Percentiles rank a stretch among this genome's conserved stretches.
Conservation (phyloP, 2,113 vertebrate species). For the Mystacornis crossleyi region DNA sequence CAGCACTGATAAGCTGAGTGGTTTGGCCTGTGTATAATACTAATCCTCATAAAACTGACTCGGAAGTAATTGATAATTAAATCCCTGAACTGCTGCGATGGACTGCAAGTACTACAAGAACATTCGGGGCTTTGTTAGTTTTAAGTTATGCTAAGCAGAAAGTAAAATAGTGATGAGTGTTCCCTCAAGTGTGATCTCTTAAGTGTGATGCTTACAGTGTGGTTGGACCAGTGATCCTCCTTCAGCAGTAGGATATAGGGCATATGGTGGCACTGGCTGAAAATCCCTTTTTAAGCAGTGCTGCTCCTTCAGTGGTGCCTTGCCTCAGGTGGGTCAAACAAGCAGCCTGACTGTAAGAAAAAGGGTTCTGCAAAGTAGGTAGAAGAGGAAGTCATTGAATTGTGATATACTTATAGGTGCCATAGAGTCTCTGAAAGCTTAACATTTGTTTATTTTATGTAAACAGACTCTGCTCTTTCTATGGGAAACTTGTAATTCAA, state of each 20-base stretch:
- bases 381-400: not conserved
- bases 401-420: not conserved
- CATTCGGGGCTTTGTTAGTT: not conserved
- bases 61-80: conserved; percentile 28
- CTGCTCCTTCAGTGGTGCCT: not conserved
- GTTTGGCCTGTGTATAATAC: not conserved
- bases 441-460: not conserved
- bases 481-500: not conserved
- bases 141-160: not conserved
- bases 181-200: not conserved
- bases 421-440: not conserved
- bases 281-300: not conserved
- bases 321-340: not conserved
- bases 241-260: not conserved
- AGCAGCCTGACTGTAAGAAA: not conserved
- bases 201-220: not conserved
- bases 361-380: not conserved
- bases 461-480: not conserved
- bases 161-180: not conserved
- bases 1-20: conserved; percentile 24
- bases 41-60: conserved; percentile 7
- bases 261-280: accelerated
- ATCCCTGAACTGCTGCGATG: not conserved
- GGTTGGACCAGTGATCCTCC: not conserved
- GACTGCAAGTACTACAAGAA: not conserved